Percentiles rank a stretch among this genome's conserved stretches.
phyloP scores from a whole-genome alignment of 2,888 invertebrate genomes.

The Cantharis nigra region DNA sequence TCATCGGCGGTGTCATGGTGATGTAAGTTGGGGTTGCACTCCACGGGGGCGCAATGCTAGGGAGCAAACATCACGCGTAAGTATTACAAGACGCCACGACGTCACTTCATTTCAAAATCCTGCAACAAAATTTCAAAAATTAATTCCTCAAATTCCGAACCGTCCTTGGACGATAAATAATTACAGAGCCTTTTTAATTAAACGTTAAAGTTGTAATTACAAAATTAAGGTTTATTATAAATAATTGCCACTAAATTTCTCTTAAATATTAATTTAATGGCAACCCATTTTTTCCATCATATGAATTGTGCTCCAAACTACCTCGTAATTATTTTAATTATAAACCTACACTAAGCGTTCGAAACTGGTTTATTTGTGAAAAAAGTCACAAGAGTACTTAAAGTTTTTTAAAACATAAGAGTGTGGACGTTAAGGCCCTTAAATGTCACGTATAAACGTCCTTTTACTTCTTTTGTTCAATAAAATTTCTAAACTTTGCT shows the following conservation, averaged over 20 bases:
- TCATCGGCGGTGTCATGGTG: constrained; percentile 44
- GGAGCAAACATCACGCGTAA: constrained; percentile 40
- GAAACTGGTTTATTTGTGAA: constrained; percentile 31
- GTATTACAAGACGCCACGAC: constrained; percentile 36
- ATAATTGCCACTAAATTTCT: background rate
- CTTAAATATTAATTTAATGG: background rate
- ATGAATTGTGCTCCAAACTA: background rate
- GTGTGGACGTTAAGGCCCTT: constrained; percentile 23
- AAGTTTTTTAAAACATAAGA: constrained; percentile 31
- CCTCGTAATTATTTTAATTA: constrained; percentile 40
- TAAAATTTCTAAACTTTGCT: background rate
- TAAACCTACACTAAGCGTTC: constrained; percentile 33
- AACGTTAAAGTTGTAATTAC: background rate
- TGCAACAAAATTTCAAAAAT: background rate
- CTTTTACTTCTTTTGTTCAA: background rate
- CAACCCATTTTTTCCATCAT: constrained; percentile 5
- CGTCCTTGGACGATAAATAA: background rate
- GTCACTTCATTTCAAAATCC: constrained; percentile 13
- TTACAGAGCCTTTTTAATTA: background rate
- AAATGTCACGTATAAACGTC: constrained; percentile 19
- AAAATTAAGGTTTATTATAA: background rate
- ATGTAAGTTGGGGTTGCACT: constrained; percentile 38
- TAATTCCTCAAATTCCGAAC: background rate
- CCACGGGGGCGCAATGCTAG: constrained; percentile 39
- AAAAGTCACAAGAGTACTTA: constrained; percentile 36